Evolutionary conservation across 2,797 vertebrate species (phyloP), one percentile per base, ranked within the genome.

Genomic region (Takifugu rubripes): DNA sequence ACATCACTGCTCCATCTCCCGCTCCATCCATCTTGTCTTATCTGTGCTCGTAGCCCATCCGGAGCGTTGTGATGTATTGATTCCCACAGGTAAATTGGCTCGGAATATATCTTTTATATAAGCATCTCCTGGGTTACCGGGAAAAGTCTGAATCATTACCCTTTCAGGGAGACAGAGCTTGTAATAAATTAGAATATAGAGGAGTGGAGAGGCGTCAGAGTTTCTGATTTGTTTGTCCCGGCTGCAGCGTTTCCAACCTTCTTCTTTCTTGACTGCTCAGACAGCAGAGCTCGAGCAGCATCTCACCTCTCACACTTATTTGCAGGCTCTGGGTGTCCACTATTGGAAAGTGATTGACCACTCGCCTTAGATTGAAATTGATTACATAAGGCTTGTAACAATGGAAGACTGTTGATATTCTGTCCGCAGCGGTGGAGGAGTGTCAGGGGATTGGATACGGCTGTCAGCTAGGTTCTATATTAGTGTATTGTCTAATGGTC

Each of bases 311-410:
- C 62, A 46, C 52, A 49, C 66, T 81, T 72, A 82, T 87, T 78
- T 75, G 68, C 72, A 81, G 74, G 72, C 73, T 51, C 55, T 40
- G 50, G 25, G 62, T 79, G 67, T 84, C 70, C 40, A 12, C 77
- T 59, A 68, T 73, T 50, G 61, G 74, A 68, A 52, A 66, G 72
- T 84, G 84, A 88, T 84, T 87, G 82, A 82, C 81, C 79, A 80
- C 81, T 55, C 68, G 57, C 61, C 73, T 82, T 75, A 83, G 82
- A 89, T 86, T 84, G 81, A 79, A 88, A 89, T 89, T 88, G 87
- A 90, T 89, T 85, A 84, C 72, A 69, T 72, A 75, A 75, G 75
- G 64, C 64, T 73, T 45, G 63, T 81, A 84, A 88, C 82, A 88
- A 86, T 83, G 70, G 81, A 70, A 77, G 44, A 61, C 74, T 68